phyloP scores from a whole-genome alignment of 1,140 invertebrate species.

The Chlorops oryzae region DNA sequence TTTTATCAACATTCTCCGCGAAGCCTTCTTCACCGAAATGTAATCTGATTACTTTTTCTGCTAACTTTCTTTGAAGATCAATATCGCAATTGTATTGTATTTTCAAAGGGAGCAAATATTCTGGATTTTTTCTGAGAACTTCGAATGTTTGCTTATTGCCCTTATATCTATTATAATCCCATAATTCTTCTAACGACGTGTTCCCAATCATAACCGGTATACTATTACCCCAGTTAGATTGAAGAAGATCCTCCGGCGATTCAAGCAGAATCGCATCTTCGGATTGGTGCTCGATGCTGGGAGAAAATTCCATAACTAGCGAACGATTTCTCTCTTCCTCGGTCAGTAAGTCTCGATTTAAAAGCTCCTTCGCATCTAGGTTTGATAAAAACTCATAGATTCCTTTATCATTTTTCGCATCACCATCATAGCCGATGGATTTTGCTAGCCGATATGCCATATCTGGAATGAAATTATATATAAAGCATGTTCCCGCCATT shows the following conservation, averaged over 20 bases:
- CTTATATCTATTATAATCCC: slow-evolving; percentile 32
- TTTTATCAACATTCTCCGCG: not conserved
- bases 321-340: slow-evolving; percentile 25
- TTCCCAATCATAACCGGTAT: slow-evolving; percentile 45
- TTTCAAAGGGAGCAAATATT: slow-evolving; percentile 21
- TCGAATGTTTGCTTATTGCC: slow-evolving; percentile 21
- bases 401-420: slow-evolving; percentile 26
- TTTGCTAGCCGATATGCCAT: slow-evolving; percentile 15
- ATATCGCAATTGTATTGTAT: slow-evolving; percentile 15
- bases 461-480: slow-evolving; percentile 6
- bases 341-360: slow-evolving; percentile 8
- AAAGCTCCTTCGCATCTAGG: slow-evolving; percentile 9
- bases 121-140: slow-evolving; percentile 21
- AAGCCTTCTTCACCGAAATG: slow-evolving; percentile 27
- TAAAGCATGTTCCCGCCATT: slow-evolving; percentile 53
- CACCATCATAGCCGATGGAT: slow-evolving; percentile 20
- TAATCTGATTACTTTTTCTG: slow-evolving; percentile 19
- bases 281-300: slow-evolving; percentile 40
- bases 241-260: slow-evolving; percentile 32
- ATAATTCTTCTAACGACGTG: slow-evolving; percentile 39
- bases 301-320: slow-evolving; percentile 28
- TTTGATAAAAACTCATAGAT: slow-evolving; percentile 41
- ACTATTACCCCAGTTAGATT: slow-evolving; percentile 36
- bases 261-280: slow-evolving; percentile 34
- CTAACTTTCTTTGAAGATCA: slow-evolving; percentile 17